phyloP scores from a whole-genome alignment of 2,888 invertebrate species.

The Campoplex nolae region DNA sequence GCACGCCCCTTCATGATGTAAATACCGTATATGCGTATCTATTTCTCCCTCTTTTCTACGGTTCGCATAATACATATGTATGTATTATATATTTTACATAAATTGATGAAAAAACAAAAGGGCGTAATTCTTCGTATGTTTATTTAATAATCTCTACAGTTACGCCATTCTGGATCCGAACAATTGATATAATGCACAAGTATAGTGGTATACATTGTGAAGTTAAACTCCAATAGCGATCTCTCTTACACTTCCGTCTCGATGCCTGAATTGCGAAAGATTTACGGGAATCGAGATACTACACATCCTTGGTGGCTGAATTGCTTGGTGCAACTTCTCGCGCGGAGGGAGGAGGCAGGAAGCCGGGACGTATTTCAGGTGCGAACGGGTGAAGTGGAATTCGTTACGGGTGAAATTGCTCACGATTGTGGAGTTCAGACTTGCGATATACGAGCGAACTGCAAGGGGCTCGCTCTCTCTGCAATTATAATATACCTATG shows the following conservation, averaged over 20 bases:
- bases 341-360: conserved; percentile 9
- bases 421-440: conserved; percentile 60
- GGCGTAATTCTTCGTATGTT: neutral
- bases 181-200: conserved; percentile 34
- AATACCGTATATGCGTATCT: conserved; percentile 28
- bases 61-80: neutral
- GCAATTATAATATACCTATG: conserved; percentile 11
- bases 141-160: neutral
- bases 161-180: conserved; percentile 37
- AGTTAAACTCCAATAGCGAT: conserved; percentile 43
- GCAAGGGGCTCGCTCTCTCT: conserved; percentile 68
- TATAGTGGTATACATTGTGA: conserved; percentile 25
- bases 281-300: conserved; percentile 80
- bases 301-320: conserved; percentile 51
- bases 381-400: conserved; percentile 67
- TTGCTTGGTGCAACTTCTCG: conserved; percentile 35
- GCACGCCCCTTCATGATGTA: conserved; percentile 47
- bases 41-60: neutral
- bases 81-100: conserved; percentile 23
- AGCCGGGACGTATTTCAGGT: conserved; percentile 74
- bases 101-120: conserved; percentile 19
- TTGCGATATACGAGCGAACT: conserved; percentile 33
- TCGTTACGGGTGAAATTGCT: conserved; percentile 69
- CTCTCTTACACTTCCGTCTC: conserved; percentile 58
- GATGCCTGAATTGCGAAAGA: conserved; percentile 76